Percentiles rank a stretch among this genome's conserved stretches.
Conservation (phyloP, 2,888 invertebrate species). For the Ditula angustiorana region DNA sequence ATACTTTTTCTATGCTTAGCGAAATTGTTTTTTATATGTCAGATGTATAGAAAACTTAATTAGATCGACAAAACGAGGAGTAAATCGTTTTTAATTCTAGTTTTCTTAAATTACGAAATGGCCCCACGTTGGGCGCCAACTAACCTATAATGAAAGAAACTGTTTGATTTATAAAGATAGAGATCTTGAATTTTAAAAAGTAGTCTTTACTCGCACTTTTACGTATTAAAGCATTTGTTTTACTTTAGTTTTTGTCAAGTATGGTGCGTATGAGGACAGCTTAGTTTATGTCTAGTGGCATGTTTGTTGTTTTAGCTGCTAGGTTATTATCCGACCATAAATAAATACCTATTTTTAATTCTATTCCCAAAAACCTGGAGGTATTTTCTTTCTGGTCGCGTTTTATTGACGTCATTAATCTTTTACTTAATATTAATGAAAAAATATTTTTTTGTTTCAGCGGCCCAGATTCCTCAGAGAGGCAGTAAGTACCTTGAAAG, state of each 20-base stretch:
- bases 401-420: background rate
- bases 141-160: background rate
- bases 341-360: background rate
- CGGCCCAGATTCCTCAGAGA: slow-evolving; percentile 95
- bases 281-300: slow-evolving; percentile 74
- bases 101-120: background rate
- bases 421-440: too few species aligned
- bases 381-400: slow-evolving; percentile 17
- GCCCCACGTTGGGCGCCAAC: slow-evolving; percentile 36
- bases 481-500: slow-evolving; percentile 90
- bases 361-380: background rate
- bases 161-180: slow-evolving; percentile 14
- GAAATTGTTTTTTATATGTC: slow-evolving; percentile 27
- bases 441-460: slow-evolving; percentile 86
- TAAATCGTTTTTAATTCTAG: slow-evolving; percentile 7
- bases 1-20: background rate
- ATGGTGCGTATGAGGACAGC: slow-evolving; percentile 58
- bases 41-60: slow-evolving; percentile 17
- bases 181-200: slow-evolving; percentile 7
- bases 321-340: slow-evolving; percentile 7
- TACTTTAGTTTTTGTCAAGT: slow-evolving; percentile 32
- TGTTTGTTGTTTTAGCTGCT: slow-evolving; percentile 77
- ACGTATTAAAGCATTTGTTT: slow-evolving; percentile 30
- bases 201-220: slow-evolving; percentile 39
- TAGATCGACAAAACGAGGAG: slow-evolving; percentile 3